Evolutionary conservation across 2,888 invertebrate genomes (phyloP), one percentile per base, ranked within the genome.

Genomic region (Ellobium chinense): DNA sequence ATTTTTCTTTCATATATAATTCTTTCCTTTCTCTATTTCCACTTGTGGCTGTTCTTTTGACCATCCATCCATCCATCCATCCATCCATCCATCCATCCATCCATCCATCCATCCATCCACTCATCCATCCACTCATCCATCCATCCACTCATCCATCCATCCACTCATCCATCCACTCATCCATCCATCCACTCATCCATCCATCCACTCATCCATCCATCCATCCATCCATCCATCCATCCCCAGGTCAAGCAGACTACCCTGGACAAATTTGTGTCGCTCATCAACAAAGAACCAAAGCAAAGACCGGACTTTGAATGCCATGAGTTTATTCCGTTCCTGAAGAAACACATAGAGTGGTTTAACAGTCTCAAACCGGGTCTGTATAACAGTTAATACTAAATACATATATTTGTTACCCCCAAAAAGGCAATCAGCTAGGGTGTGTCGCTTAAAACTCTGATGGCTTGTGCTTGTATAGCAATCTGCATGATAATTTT

Each of bases 251-350:
- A 65, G 4, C 75, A n/a, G 37, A n/a, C 65, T 36, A 82, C 46
- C n/a, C 87, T 87, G 87, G 88, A 89, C 36, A 87, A 87, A 46
- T 88, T 91, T 21, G 86, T 90, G 18, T 74, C 86, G 2, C 89
- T 90, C n/a, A 87, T 92, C 24, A 78, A 84, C 21, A 89, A 90
- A 66, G 82, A 83, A 1, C 88, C 89, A 4, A 85, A 86, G 14
- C 65, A 84, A 18, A 83, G 92, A 69, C 86, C 88, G 31, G 89
- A 89, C 18, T 86, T 87, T 46, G 90, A 91, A 68, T 88, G 91
- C 54, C 85, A 88, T 62, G 87, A 88, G 60, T 83, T 90, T 7
- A 85, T 90, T 3, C 85, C 89, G 1, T 91, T 91, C 91, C 89
- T 92, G 76, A 81, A 87, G 77, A 90, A 89, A 75, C 89, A 90